Evolutionary conservation across 2,113 vertebrate species (phyloP), one percentile per base, ranked within the genome.

Genomic region (Nymphicus hollandicus): DNA sequence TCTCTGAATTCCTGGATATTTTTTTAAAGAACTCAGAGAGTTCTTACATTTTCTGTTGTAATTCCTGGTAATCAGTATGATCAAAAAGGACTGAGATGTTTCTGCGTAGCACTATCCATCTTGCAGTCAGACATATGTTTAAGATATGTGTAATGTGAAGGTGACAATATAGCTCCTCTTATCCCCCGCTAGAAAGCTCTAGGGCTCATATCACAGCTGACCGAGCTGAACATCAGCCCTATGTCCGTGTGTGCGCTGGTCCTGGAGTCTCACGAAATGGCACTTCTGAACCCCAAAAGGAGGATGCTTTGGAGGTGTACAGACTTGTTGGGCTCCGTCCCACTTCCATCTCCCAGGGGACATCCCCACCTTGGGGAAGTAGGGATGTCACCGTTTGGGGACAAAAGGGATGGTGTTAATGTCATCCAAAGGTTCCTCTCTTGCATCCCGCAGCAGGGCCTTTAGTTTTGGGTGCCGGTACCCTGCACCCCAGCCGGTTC

Each of bases 331-430:
- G 8, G 27, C n/a, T 70, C 41, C 1, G 0, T 31, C 8, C 7
- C 35, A 4, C 22, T 47, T 37, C 11, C 50, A 52, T 1, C 41
- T 37, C 37, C 52, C 7, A n/a, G 8, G 44, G 29, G 10, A 43
- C 3, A 3, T 9, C 2, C 4, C 27, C 55, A n/a, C 13, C 41
- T 49, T 46, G 4, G 17, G 27, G 16, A 12, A 28, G 19, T 23
- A 14, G 49, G 19, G 50, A 52, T 10, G 5, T 9, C 25, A 3
- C 6, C 2, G 0, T 2, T 24, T 19, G 20, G 14, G 39, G 58
- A 63, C 2, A 49, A 19, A 11, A 33, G 0, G 0, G 37, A 53
- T 1, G 7, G 35, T 0, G 0, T 2, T 11, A 27, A 29, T 5
- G 3, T 3, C 8, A 5, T 27, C 53, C 43, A 35, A 18, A 0